Evolutionary conservation across 2,113 vertebrate genomes (phyloP), one percentile per base, ranked within the genome.

Genomic region (Actenoides lindsayi): DNA sequence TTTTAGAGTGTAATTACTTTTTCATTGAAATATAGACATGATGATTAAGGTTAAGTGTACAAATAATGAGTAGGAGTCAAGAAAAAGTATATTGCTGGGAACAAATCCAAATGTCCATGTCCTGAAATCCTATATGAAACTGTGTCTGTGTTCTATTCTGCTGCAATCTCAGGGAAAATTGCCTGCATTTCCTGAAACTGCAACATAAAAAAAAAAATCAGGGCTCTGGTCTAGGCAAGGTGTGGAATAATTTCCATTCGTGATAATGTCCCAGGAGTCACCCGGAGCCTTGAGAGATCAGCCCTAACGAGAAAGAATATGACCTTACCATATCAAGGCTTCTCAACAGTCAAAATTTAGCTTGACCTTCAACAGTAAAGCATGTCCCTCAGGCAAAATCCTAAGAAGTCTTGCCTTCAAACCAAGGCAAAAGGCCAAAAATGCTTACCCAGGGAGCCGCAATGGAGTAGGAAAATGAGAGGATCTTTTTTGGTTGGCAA

Each of bases 351-450:
- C 88, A 93, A 84, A 95, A 92, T 94, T 81, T 94, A 93, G 44
- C 86, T 76, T 96, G 96, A 96, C 89, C 94, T 92, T 95, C 94
- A 96, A 23, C 91, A 82, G 89, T 46, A 96, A 96, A 96, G 63
- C 62, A 65, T 24, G 69, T 96, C 96, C 91, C 96, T 91, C 60
- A 84, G 93, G 95, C 92, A 75, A 96, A 94, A 91, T 95, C 74
- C 91, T 94, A 95, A 92, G 92, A 97, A 96, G 89, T 90, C 89
- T 69, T 95, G 62, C 86, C 92, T 97, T 96, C 94, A 91, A 96
- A 96, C 83, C 80, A 77, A 94, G 96, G 92, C 90, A 96, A 92
- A 96, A 94, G 86, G 94, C 96, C 96, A 97, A 96, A 90, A 96
- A 94, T 77, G 83, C 91, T 96, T 94, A 91, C 89, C 90, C 69